Percentiles rank a stretch among this genome's conserved stretches.
These are phyloP conservation scores for Drosophila tropicalis DNA, from an alignment of 1,140 invertebrate species.

Conservation along the genomic window DNA sequence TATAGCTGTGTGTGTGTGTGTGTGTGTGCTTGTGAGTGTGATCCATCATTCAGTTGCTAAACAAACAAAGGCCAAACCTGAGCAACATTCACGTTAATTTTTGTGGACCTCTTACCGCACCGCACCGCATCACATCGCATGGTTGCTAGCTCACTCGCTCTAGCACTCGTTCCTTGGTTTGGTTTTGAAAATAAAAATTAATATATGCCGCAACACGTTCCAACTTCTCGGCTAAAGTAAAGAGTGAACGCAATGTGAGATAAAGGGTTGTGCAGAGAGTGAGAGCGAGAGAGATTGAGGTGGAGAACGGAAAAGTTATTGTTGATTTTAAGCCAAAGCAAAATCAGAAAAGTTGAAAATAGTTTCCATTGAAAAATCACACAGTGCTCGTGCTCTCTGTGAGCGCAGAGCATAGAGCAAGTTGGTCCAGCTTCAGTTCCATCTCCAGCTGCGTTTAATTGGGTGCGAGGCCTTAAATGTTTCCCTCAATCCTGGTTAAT, in stretches of 20 bases:
- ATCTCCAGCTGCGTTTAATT: slow-evolving; percentile 45
- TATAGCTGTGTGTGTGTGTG: background rate
- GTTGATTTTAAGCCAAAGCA: slow-evolving; percentile 57
- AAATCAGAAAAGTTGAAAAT: slow-evolving; percentile 65
- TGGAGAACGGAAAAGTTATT: slow-evolving; percentile 36
- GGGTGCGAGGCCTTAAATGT: slow-evolving; percentile 18
- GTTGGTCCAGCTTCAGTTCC: slow-evolving; percentile 24
- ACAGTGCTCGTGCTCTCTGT: slow-evolving; percentile 9
- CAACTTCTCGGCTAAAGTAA: slow-evolving; percentile 44
- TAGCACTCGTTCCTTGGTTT: background rate
- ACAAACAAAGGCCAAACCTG: slow-evolving; percentile 58
- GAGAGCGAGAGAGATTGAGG: background rate
- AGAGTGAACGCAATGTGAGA: background rate
- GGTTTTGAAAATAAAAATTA: slow-evolving; percentile 72
- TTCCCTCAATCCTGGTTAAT: slow-evolving; percentile 16
- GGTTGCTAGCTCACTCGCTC: background rate
- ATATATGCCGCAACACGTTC: slow-evolving; percentile 76
- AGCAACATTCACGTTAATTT: slow-evolving; percentile 64
- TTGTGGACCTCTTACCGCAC: slow-evolving; percentile 19
- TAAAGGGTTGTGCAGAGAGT: background rate
- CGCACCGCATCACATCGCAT: background rate
- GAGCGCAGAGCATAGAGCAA: slow-evolving; percentile 1
- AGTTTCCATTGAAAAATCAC: slow-evolving; percentile 65
- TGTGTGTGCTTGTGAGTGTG: slow-evolving; percentile 45
- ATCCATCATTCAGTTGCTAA: slow-evolving; percentile 77